Evolutionary conservation across 2,797 vertebrate species (phyloP).

Genomic region (Cirrhinus molitorella): DNA sequence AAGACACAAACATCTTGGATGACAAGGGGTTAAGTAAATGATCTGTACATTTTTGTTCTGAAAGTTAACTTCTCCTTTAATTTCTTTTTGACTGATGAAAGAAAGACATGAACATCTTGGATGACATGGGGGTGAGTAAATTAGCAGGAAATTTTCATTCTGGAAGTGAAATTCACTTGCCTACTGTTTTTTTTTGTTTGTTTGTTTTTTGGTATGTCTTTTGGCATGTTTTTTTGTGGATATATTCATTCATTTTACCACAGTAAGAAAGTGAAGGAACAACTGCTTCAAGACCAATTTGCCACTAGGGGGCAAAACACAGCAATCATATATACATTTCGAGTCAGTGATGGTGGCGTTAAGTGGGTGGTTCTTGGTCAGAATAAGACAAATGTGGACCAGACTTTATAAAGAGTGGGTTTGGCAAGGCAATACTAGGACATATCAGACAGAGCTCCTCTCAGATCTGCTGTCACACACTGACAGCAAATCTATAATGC

Average conservation of each 20-base stretch:
- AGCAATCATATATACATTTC: not conserved
- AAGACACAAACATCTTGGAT: no score
- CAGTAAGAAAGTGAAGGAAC: not conserved
- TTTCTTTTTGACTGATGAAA: no score
- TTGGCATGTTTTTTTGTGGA: not conserved
- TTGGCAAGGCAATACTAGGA: constrained; percentile 2
- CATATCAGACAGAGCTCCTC: constrained; percentile 8
- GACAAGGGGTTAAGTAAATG: no score
- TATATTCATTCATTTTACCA: not conserved
- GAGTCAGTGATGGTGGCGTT: not conserved
- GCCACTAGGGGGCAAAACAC: not conserved
- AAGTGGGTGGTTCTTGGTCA: not conserved
- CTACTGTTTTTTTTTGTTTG: not conserved
- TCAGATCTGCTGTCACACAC: constrained; percentile 19
- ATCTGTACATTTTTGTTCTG: no score
- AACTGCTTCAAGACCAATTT: not conserved
- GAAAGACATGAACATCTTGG: no score
- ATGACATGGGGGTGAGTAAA: no score
- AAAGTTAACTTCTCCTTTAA: no score
- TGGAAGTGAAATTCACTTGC: no score
- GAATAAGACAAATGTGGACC: not conserved
- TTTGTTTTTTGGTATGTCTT: not conserved
- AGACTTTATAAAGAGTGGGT: constrained; percentile 8
- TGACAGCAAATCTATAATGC: constrained; percentile 23
- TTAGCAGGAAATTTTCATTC: no score